A percentile compares a stretch with the other conserved stretches of the same genome.
Conservation (phyloP, 2,113 vertebrate species). For the Eudyptes chrysolophus region DNA sequence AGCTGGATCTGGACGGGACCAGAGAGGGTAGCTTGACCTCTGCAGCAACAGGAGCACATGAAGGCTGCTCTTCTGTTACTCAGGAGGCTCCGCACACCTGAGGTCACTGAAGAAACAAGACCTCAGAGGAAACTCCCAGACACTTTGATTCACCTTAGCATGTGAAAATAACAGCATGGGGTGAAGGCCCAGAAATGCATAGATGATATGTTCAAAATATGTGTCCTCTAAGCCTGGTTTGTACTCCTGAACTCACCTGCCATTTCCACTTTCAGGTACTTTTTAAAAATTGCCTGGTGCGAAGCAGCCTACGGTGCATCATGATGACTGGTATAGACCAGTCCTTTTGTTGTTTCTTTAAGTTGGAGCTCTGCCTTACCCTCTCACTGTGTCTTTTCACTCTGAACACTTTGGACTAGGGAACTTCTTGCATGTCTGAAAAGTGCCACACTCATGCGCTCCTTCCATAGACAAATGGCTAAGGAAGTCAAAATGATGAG, state of each 20-base stretch:
- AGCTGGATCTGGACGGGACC: not conserved
- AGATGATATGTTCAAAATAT: not conserved
- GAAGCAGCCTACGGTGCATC: not conserved
- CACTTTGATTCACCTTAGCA: not conserved
- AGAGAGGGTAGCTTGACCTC: not conserved
- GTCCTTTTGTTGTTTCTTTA: not conserved
- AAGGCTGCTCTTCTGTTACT: not conserved
- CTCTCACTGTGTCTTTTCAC: not conserved
- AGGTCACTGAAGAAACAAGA: not conserved
- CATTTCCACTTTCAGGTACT: not conserved
- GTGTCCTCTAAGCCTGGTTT: not conserved
- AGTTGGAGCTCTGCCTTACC: not conserved
- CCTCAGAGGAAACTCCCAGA: not conserved
- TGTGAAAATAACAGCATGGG: not conserved
- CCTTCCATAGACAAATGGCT: not conserved
- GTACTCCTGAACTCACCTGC: not conserved
- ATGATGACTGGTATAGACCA: not conserved
- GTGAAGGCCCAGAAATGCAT: not conserved
- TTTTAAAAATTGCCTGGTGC: not conserved
- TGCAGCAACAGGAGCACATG: not conserved
- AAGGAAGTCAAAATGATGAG: not conserved
- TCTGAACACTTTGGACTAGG: not conserved
- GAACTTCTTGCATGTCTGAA: not conserved
- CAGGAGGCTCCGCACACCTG: not conserved
- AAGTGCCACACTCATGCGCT: fast-evolving